Conservation (phyloP, 2,797 vertebrate genomes). For the Babyrousa celebensis region DNA sequence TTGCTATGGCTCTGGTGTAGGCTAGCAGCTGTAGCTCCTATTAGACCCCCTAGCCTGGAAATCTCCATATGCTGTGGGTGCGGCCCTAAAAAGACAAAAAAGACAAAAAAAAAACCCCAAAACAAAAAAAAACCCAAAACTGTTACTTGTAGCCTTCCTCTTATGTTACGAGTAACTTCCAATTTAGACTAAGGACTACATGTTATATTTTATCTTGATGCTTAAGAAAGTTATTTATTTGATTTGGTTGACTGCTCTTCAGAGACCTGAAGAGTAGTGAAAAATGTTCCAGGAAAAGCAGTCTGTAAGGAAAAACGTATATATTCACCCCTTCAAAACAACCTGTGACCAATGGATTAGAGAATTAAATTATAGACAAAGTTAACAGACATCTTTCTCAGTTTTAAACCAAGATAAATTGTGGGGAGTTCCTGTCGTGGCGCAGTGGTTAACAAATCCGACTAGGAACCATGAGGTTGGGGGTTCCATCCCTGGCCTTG, state of each 20-base stretch:
- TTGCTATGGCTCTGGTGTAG: too few species aligned
- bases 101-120: too few species aligned
- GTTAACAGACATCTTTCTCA: neutral
- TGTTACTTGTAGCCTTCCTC: neutral
- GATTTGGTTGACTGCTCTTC: conserved; percentile 15
- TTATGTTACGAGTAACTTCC: neutral
- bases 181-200: conserved; percentile 6
- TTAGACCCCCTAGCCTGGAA: too few species aligned
- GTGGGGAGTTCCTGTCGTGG: too few species aligned
- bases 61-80: too few species aligned
- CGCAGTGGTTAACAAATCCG: too few species aligned
- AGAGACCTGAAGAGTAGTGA: conserved; percentile 9
- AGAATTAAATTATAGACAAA: neutral
- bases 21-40: too few species aligned
- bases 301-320: neutral
- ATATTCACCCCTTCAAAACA: neutral
- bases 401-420: neutral
- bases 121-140: too few species aligned
- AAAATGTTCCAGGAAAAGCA: conserved; percentile 38
- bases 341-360: neutral
- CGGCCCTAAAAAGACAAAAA: too few species aligned
- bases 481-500: too few species aligned
- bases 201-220: neutral
- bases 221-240: neutral
- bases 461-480: too few species aligned